These are phyloP conservation scores for Coptodon rendalli DNA, from an alignment of 2,113 vertebrate genomes.

Conservation along the genomic window DNA sequence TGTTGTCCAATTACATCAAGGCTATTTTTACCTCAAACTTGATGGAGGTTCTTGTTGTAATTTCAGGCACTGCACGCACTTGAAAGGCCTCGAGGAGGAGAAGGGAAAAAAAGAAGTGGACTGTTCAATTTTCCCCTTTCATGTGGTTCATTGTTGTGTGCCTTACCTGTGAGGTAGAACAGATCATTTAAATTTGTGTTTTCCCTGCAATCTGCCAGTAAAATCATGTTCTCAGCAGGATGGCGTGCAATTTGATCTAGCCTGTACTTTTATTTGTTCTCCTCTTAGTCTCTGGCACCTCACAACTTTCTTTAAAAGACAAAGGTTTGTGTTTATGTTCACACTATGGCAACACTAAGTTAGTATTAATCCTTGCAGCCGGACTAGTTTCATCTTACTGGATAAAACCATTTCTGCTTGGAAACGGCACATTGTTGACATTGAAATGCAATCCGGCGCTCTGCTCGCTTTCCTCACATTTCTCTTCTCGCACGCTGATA, in stretches of 20 bases:
- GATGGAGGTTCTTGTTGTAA: conserved; percentile 28
- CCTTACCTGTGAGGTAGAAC: not conserved
- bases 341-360: conserved; percentile 28
- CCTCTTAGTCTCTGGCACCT: conserved; percentile 28
- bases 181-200: not conserved
- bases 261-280: conserved; percentile 28
- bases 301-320: conserved; percentile 28
- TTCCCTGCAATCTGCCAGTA: conserved; percentile 5
- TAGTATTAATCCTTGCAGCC: not conserved
- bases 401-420: conserved; percentile 2
- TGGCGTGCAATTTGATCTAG: conserved; percentile 21
- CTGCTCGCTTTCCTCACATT: not conserved
- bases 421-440: not conserved
- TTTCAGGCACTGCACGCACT: not conserved
- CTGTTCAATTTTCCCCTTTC: not conserved
- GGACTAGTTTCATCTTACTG: conserved; percentile 34
- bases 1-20: conserved; percentile 64
- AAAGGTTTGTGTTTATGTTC: conserved; percentile 58
- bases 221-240: conserved; percentile 26
- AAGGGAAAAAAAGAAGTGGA: not conserved
- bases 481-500: not conserved
- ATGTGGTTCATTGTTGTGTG: not conserved
- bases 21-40: conserved; percentile 57
- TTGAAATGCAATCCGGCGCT: conserved; percentile 6
- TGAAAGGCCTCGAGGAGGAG: not conserved